Percentiles rank a stretch among this genome's conserved stretches.
phyloP scores from a whole-genome alignment of 2,797 vertebrate genomes.

The Eptatretus atami region DNA sequence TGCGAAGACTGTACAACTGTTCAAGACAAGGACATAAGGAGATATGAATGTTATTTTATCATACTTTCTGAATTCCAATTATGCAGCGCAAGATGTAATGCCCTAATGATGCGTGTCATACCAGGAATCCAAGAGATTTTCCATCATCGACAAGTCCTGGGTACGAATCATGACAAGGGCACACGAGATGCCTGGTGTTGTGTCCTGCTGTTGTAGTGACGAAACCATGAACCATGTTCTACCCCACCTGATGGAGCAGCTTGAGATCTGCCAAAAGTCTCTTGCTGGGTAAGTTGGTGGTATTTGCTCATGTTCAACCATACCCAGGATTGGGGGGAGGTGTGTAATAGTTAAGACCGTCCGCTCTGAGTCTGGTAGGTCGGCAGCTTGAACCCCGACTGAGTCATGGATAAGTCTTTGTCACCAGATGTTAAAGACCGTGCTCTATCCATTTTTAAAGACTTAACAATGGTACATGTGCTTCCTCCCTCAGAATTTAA shows the following conservation, averaged over 20 bases:
- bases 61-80: too few relatives aligned
- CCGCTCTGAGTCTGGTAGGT: too few relatives aligned
- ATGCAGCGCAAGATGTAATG: too few relatives aligned
- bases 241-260: conserved; percentile 60
- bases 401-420: too few relatives aligned
- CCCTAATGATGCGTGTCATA: neutral
- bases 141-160: conserved; percentile 90
- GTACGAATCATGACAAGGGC: conserved; percentile 79
- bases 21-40: neutral
- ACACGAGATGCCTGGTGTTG: conserved; percentile 48
- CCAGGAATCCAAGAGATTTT: conserved; percentile 78
- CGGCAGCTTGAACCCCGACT: too few relatives aligned
- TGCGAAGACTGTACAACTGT: neutral
- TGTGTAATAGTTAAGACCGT: too few relatives aligned
- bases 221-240: conserved; percentile 71
- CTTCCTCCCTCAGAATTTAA: too few relatives aligned
- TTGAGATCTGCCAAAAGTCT: conserved; percentile 88
- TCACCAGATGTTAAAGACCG: too few relatives aligned
- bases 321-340: too few relatives aligned
- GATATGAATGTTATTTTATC: too few relatives aligned
- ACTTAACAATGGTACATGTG: too few relatives aligned
- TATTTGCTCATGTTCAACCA: neutral
- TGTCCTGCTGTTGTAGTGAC: conserved; percentile 69
- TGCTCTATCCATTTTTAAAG: too few relatives aligned
- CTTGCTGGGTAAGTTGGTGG: conserved; percentile 39